These are phyloP conservation scores for Momotus momota DNA, from an alignment of 2,797 vertebrate genomes.

Conservation along the genomic window DNA sequence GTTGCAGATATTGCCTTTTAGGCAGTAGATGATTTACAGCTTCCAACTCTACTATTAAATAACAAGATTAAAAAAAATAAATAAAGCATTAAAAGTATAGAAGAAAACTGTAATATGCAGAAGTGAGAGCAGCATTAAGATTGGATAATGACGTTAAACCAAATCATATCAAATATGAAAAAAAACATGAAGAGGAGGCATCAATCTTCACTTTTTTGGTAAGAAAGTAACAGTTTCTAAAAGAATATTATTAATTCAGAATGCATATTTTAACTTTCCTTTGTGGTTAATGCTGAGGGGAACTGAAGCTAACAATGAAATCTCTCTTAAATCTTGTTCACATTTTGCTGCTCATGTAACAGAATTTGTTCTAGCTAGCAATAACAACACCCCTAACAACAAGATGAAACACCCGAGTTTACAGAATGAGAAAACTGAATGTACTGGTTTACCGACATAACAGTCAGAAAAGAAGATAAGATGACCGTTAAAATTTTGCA, in stretches of 20 bases:
- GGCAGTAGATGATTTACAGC: not conserved
- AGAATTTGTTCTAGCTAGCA: not conserved
- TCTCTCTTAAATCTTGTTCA: not conserved
- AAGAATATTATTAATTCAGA: not conserved
- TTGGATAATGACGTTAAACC: not conserved
- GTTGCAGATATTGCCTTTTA: not conserved
- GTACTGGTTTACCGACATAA: not conserved
- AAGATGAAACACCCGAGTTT: not conserved
- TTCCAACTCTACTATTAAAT: not conserved
- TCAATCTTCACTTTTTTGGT: not conserved
- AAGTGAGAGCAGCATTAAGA: not conserved
- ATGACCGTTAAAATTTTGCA: not conserved
- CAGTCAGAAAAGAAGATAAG: not conserved
- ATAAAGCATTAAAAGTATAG: not conserved
- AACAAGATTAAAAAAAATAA: not conserved
- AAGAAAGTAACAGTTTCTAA: not conserved
- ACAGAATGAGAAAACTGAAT: not conserved
- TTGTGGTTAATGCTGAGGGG: not conserved
- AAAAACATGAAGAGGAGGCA: not conserved
- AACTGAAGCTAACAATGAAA: not conserved
- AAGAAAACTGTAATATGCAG: not conserved
- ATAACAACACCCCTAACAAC: rapidly evolving
- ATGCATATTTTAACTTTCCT: not conserved
- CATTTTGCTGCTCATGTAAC: not conserved
- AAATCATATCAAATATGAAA: not conserved